Evolutionary conservation across 2,113 vertebrate species (phyloP).

Genomic region (Phaetusa simplex): DNA sequence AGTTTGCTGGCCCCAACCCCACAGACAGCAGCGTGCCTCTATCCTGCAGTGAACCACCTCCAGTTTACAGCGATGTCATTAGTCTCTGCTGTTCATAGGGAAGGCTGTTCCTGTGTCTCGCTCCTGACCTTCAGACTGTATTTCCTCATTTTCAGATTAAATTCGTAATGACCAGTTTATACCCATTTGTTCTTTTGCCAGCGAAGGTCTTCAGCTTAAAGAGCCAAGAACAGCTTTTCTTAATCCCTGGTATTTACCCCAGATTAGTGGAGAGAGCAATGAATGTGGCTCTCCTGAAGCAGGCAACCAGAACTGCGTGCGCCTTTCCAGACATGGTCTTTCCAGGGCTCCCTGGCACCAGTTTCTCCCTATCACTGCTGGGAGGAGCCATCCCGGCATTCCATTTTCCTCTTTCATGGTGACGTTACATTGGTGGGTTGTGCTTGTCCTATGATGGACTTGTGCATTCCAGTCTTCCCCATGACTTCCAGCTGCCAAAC

Average conservation of each 20-base stretch:
- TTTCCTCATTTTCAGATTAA: neutral
- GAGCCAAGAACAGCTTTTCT: neutral
- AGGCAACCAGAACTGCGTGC: neutral
- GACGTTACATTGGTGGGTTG: neutral
- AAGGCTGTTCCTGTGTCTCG: neutral
- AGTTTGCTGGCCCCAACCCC: neutral
- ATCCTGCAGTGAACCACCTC: neutral
- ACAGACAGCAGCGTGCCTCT: neutral
- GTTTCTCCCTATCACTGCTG: neutral
- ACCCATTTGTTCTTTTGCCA: constrained; percentile 11
- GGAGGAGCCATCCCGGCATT: neutral
- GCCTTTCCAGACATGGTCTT: neutral
- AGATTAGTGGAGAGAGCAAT: neutral
- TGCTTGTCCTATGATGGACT: neutral
- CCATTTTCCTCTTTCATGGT: neutral
- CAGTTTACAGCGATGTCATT: neutral
- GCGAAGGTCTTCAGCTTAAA: neutral
- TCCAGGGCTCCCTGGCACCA: neutral
- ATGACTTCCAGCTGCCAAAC: neutral
- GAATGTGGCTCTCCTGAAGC: neutral
- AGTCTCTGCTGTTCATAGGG: neutral
- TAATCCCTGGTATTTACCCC: neutral
- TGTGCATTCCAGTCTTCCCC: neutral
- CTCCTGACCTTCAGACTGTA: neutral
- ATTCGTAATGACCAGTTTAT: neutral